Evolutionary conservation across 1,140 invertebrate species (phyloP), one percentile per base, ranked within the genome.

Genomic region (Eupeodes corollae): DNA sequence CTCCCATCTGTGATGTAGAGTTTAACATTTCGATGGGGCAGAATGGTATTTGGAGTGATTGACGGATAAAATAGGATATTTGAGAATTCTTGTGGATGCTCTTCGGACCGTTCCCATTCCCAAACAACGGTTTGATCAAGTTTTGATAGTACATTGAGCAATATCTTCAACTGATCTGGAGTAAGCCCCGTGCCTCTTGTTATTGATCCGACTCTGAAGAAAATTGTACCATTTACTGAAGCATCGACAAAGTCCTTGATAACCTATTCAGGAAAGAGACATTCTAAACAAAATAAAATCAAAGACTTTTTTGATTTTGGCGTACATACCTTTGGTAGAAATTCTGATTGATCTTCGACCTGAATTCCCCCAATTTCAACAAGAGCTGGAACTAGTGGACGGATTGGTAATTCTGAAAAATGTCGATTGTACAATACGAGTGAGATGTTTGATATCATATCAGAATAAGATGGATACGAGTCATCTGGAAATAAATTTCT

Each of bases 1-100:
- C 78, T 78, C 43, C 74, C 75, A 51, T 77, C 78, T 5, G 72
- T 72, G 26, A 79, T 71, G 51, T 79, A 78, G 0, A 74, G 51
- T 48, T 62, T 59, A 19, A 65, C 56, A 21, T 70, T 69, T 8
- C 53, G 57, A 52, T 72, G 69, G 13, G 56, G 67, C 65, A 54
- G 33, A 55, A 64, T 12, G 14, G 69, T 63, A 31, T 57, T 57
- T 52, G 78, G 75, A 6, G 74, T 74, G n/a, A 75, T 46, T 75
- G 76, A 79, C 53, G 74, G 71, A 5, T 54, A 50, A 16, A 76
- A 54, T 50, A 66, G 63, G 8, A 79, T 68, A 55, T 79, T 79
- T 5, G 55, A 18, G 0, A 75, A 69, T 38, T 69, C 56, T 2
- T 51, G 51, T 11, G 60, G 54, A 13, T 72, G 42, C 12, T 49